phyloP scores from a whole-genome alignment of 2,888 invertebrate species.

The Aromia moschata region DNA sequence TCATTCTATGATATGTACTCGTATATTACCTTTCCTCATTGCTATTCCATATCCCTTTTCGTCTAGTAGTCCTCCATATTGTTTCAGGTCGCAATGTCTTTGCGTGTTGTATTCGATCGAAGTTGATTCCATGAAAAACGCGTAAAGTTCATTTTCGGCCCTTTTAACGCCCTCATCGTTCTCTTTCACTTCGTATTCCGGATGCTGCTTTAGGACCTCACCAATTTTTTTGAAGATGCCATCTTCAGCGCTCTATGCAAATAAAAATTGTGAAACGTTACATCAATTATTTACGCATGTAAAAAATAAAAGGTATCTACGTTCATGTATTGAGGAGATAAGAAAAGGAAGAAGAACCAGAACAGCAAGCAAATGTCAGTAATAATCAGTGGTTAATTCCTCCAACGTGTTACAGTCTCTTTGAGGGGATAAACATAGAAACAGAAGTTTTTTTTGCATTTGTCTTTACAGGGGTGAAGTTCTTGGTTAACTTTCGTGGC shows the following conservation, averaged over 20 bases:
- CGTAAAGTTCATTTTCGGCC: slow-evolving; percentile 45
- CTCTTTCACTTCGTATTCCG: slow-evolving; percentile 38
- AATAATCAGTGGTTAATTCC: no score
- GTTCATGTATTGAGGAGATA: no score
- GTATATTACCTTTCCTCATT: slow-evolving; percentile 50
- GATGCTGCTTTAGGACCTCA: slow-evolving; percentile 38
- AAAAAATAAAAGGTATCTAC: no score
- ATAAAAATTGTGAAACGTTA: neutral
- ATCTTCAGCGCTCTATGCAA: slow-evolving; percentile 28
- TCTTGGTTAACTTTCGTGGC: no score
- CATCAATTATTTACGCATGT: no score
- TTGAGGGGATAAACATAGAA: no score
- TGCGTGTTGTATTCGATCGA: slow-evolving; percentile 52
- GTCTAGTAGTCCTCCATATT: slow-evolving; percentile 50
- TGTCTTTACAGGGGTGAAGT: no score
- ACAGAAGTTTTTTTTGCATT: no score
- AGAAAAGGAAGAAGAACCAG: no score
- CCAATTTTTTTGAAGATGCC: slow-evolving; percentile 36
- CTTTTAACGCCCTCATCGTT: slow-evolving; percentile 42
- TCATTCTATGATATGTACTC: neutral
- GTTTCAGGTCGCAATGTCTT: slow-evolving; percentile 49
- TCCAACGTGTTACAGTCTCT: no score
- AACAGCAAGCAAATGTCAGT: no score
- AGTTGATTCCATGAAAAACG: slow-evolving; percentile 55
- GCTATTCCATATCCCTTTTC: slow-evolving; percentile 57